Conservation (phyloP, 2,797 vertebrate species). For the Salmo trutta region DNA sequence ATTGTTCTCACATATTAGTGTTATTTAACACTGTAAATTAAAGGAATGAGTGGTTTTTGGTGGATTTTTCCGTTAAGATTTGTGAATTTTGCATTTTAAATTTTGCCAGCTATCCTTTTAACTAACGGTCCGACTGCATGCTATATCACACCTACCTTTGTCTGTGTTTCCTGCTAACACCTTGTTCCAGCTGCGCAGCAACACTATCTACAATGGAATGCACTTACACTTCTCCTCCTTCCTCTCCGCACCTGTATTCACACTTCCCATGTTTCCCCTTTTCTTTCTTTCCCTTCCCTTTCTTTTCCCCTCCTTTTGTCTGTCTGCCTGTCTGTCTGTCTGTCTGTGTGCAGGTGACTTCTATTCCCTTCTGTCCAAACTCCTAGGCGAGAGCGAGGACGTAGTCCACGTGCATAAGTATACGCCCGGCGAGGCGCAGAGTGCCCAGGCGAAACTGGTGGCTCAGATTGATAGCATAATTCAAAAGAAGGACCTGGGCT, state of each 20-base stretch:
- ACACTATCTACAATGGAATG: neutral
- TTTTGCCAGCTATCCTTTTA: neutral
- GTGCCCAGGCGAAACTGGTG: slow-evolving; percentile 83
- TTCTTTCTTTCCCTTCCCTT: slow-evolving; percentile 5
- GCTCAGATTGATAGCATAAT: slow-evolving; percentile 90
- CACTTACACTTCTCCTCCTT: slow-evolving; percentile 1
- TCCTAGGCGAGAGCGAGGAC: slow-evolving; percentile 89
- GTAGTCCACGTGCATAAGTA: slow-evolving; percentile 85
- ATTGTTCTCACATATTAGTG: no score
- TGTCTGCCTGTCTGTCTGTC: slow-evolving; percentile 28
- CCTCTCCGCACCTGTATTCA: slow-evolving; percentile 30
- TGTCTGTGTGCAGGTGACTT: slow-evolving; percentile 86
- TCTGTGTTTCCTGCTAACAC: slow-evolving; percentile 6
- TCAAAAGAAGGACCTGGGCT: slow-evolving; percentile 86
- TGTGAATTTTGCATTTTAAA: neutral
- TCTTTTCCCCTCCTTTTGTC: neutral
- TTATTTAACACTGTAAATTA: no score
- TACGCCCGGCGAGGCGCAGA: slow-evolving; percentile 81
- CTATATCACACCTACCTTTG: neutral
- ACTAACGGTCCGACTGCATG: neutral
- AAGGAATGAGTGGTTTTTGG: no score
- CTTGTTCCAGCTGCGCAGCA: neutral
- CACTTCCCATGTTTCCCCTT: slow-evolving; percentile 30
- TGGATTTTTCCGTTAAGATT: no score
- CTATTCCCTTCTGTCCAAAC: slow-evolving; percentile 93